Conservation (phyloP, 2,113 vertebrate genomes). For the Zosterops lateralis region DNA sequence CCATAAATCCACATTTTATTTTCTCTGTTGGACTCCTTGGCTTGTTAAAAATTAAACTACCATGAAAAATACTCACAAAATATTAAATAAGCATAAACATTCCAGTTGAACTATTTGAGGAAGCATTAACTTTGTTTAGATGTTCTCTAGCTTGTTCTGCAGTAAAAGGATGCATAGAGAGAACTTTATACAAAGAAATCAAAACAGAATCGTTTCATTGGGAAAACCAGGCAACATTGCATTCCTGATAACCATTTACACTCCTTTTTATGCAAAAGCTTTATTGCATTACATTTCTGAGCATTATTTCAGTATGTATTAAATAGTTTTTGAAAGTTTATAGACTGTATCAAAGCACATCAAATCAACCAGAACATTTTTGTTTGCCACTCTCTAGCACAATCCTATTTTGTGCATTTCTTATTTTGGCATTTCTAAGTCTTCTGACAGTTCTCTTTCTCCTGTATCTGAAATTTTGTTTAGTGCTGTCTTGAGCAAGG, state of each 20-base stretch:
- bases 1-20: background rate
- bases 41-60: background rate
- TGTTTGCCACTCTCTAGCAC: background rate
- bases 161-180: background rate
- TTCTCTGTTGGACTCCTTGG: background rate
- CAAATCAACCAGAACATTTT: background rate
- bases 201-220: background rate
- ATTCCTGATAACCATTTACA: background rate
- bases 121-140: background rate
- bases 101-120: background rate
- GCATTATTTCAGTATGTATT: background rate
- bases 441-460: background rate
- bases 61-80: background rate
- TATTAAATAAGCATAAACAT: background rate
- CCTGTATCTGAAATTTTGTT: background rate
- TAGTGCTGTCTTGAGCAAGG: background rate
- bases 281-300: background rate
- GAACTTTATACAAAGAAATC: background rate
- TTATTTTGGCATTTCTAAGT: background rate
- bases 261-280: background rate
- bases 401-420: background rate
- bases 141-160: background rate
- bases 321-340: background rate
- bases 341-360: background rate
- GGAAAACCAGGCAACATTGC: background rate